Evolutionary conservation across 2,888 invertebrate genomes (phyloP).

Genomic region (Cyrtodaria siliqua): DNA sequence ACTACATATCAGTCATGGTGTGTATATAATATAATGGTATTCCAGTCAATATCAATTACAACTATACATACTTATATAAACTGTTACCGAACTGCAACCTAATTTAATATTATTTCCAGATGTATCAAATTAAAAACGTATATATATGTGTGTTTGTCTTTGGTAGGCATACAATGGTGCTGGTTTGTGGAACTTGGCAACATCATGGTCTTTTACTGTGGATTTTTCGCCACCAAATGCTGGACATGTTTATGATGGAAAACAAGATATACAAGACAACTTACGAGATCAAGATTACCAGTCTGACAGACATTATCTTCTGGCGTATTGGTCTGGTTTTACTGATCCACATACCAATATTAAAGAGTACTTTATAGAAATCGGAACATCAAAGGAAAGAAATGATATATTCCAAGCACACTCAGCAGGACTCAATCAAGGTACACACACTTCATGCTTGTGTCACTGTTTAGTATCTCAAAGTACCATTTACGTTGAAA

Average conservation of each 20-base stretch:
- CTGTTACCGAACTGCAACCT: too few species aligned
- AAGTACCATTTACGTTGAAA: too few species aligned
- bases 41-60: too few species aligned
- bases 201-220: slow-evolving; percentile 62
- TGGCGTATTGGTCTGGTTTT: slow-evolving; percentile 63
- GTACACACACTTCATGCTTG: too few species aligned
- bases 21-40: too few species aligned
- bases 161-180: slow-evolving; percentile 56
- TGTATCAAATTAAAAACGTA: too few species aligned
- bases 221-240: slow-evolving; percentile 56
- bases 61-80: too few species aligned
- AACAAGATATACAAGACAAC: neutral
- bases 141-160: too few species aligned
- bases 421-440: slow-evolving; percentile 41
- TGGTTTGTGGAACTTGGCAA: slow-evolving; percentile 48
- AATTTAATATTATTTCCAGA: too few species aligned
- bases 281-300: slow-evolving; percentile 53
- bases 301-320: slow-evolving; percentile 18
- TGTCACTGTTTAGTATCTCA: too few species aligned
- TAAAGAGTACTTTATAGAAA: slow-evolving; percentile 46
- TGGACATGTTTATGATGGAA: slow-evolving; percentile 62
- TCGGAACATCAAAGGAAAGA: slow-evolving; percentile 59
- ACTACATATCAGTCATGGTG: too few species aligned
- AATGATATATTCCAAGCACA: slow-evolving; percentile 44
- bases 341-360: slow-evolving; percentile 62